Percentiles rank a stretch among this genome's conserved stretches.
These are phyloP conservation scores for Pterostichus madidus DNA, from an alignment of 2,888 invertebrate species.

Conservation along the genomic window DNA sequence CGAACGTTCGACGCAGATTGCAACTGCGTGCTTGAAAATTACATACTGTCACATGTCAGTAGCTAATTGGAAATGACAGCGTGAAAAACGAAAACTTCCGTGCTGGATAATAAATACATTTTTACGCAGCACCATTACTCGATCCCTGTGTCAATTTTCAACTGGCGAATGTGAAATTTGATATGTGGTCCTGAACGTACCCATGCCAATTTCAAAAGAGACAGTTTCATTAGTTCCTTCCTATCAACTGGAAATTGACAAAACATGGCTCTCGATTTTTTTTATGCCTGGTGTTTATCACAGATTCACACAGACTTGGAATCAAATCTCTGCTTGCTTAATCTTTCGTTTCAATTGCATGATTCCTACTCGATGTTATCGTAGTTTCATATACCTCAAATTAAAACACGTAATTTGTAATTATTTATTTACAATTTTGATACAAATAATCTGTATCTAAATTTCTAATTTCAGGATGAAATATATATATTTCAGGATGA, in stretches of 20 bases:
- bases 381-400: no score
- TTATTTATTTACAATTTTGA: no score
- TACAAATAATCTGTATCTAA: no score
- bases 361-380: no score
- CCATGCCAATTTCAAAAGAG: conserved; percentile 31
- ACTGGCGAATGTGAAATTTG: conserved; percentile 55
- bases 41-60: conserved; percentile 62
- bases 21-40: conserved; percentile 50
- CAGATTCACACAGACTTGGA: background rate
- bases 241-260: conserved; percentile 23
- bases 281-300: background rate
- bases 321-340: no score
- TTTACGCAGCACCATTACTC: conserved; percentile 48
- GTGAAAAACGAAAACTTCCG: conserved; percentile 54
- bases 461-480: no score
- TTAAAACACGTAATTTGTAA: no score
- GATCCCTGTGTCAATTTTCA: conserved; percentile 61
- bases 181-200: conserved; percentile 13
- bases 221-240: conserved; percentile 23
- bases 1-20: conserved; percentile 10
- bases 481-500: no score
- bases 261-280: no score
- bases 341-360: no score
- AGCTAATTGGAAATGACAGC: conserved; percentile 62
- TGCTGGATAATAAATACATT: conserved; percentile 60